phyloP scores from a whole-genome alignment of 2,797 vertebrate genomes.

The Geotrypetes seraphini region DNA sequence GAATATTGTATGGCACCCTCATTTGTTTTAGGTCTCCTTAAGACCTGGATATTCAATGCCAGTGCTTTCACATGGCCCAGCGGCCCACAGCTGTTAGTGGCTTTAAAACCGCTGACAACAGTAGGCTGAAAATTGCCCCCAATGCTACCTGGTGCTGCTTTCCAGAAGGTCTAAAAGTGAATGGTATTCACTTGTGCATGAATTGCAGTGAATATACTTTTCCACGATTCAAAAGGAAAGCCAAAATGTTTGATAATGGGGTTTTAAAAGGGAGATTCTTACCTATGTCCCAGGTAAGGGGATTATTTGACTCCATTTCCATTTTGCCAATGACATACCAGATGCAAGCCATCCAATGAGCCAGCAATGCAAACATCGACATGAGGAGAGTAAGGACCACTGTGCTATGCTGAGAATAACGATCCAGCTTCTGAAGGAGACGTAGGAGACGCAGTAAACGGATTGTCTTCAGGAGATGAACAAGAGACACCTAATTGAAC shows the following conservation, averaged over 20 bases:
- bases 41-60: too few species aligned
- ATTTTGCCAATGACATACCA: constrained; percentile 97
- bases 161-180: too few species aligned
- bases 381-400: constrained; percentile 92
- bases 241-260: rapidly evolving
- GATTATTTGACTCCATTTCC: constrained; percentile 86
- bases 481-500: constrained; percentile 76
- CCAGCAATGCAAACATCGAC: constrained; percentile 94
- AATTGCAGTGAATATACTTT: too few species aligned
- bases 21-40: too few species aligned
- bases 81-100: too few species aligned
- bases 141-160: too few species aligned
- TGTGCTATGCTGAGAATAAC: constrained; percentile 93
- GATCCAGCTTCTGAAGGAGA: constrained; percentile 92
- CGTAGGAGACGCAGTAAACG: constrained; percentile 83
- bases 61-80: too few species aligned
- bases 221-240: background rate
- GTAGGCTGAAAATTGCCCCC: too few species aligned
- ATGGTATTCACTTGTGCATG: too few species aligned
- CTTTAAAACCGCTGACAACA: too few species aligned
- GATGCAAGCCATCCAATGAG: constrained; percentile 98
- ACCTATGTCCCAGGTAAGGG: constrained; percentile 89
- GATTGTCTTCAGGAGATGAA: constrained; percentile 91
- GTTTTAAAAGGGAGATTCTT: constrained; percentile 27
- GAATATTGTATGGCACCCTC: too few species aligned